Evolutionary conservation across 2,113 vertebrate genomes (phyloP), one percentile per base, ranked within the genome.

Genomic region (Lophius piscatorius): DNA sequence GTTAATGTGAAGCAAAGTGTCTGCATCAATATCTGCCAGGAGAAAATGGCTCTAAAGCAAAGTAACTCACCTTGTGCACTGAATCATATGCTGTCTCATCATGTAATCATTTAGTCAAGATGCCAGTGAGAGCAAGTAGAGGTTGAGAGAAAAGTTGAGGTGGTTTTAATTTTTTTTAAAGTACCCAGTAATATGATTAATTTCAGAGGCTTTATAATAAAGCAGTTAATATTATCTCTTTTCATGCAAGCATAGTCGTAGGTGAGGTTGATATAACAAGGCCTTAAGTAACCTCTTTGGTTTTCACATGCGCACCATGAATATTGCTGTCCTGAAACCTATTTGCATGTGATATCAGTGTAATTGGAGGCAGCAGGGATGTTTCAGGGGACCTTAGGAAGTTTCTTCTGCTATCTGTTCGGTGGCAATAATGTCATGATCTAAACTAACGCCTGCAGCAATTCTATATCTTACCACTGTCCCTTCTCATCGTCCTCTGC

Each of bases 11-110:
- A 61, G 51, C 56, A 74, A 82, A 81, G 44, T 69, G 70, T 61
- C 56, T 67, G 33, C 65, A 85, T 85, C 80, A 74, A 67, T 81
- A 74, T 80, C 69, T 77, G 80, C 74, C 68, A 72, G 58, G 22
- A 56, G 35, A 22, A 84, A 80, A 82, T 71, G 46, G 63, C 49
- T 80, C 12, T 9, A 28, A 69, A 73, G 39, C 66, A 70, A 54
- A 85, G 61, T 54, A 58, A 34, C 62, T 72, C 49, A 69, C 62
- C 70, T 74, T 66, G 65, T 55, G 52, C 59, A 65, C 35, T 69
- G 55, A 63, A 66, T 78, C 57, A 68, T 72, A 70, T 52, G 48
- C 62, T n/a, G 14, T 64, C 63, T 57, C 63, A 76, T 76, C 76
- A 76, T 70, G 23, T 67, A 57, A 67, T 75, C 21, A 75, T 70